Evolutionary conservation across 2,113 vertebrate species (phyloP), one percentile per base, ranked within the genome.

Genomic region (Natator depressus): DNA sequence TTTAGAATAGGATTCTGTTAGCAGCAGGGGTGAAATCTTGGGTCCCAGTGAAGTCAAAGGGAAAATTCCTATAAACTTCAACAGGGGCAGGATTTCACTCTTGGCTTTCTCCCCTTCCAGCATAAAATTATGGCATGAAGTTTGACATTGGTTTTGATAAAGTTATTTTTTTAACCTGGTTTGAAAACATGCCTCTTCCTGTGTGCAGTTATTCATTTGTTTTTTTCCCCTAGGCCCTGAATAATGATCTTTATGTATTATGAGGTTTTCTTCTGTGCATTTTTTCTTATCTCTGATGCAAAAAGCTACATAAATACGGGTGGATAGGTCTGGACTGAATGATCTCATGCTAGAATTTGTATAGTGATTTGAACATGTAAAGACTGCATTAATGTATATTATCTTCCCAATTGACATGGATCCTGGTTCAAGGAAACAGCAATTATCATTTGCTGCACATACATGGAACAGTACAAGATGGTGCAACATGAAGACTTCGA

Each of bases 1-100:
- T 95, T 75, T 94, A 59, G 91, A 90, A 88, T 89, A 94, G 78
- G 27, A 84, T 94, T 84, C 85, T 86, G 96, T 91, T 80, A 20
- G 25, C 35, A 78, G 47, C 59, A 92, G 75, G 50, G 38, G 22
- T 90, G 80, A 89, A 27, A 78, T 87, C n/a, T 50, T 92, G 55
- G 82, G 27, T 29, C 1, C 54, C 84, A 31, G 85, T 62, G 88
- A 93, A 82, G 90, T 31, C 1, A 54, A 95, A 92, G 81, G 17
- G 16, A 92, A 69, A 83, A 49, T 5, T 4, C 29, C 89, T 55
- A 5, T 47, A 87, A 2, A 35, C 57, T 92, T 54, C 51, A 47
- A 38, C 51, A 88, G 55, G 38, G 82, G 9, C 88, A 85, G 13
- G 16, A 85, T 50, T 47, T 38, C 8, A 42, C 85, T 89, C 87